Conservation (phyloP, 2,888 invertebrate genomes). For the Hymenopus coronatus region DNA sequence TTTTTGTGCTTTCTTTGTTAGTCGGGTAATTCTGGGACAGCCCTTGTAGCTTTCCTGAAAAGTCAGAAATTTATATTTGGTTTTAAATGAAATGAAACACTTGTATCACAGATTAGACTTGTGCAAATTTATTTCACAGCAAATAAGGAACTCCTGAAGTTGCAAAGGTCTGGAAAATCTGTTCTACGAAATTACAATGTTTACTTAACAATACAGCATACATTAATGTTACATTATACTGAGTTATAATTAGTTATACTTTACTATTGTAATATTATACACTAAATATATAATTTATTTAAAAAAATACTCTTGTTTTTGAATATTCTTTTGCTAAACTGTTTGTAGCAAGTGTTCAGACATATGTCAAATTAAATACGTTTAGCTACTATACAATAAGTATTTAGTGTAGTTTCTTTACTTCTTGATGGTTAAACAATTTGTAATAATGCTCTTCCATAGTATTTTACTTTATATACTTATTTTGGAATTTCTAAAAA, state of each 20-base stretch:
- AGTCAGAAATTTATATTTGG: too few relatives aligned
- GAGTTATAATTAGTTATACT: neutral
- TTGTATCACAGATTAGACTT: neutral
- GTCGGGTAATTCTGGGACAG: too few relatives aligned
- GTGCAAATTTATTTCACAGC: conserved; percentile 7
- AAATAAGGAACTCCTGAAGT: neutral
- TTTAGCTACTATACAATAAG: neutral
- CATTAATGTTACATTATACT: neutral
- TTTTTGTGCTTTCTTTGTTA: too few relatives aligned
- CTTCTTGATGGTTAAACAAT: neutral
- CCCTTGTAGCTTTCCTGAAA: too few relatives aligned
- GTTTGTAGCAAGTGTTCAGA: neutral
- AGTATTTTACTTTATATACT: neutral
- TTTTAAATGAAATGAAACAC: neutral
- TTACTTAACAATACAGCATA: neutral
- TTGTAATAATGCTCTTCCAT: neutral
- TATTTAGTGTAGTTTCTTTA: neutral
- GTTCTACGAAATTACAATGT: neutral
- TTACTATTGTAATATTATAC: conserved; percentile 12
- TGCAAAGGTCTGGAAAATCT: neutral
- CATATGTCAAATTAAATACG: neutral
- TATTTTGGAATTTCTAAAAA: neutral
- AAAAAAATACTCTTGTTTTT: conserved; percentile 17
- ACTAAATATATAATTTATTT: conserved; percentile 4
- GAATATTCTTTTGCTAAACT: neutral